Evolutionary conservation across 2,797 vertebrate species (phyloP).

Genomic region (Staurois parvus): DNA sequence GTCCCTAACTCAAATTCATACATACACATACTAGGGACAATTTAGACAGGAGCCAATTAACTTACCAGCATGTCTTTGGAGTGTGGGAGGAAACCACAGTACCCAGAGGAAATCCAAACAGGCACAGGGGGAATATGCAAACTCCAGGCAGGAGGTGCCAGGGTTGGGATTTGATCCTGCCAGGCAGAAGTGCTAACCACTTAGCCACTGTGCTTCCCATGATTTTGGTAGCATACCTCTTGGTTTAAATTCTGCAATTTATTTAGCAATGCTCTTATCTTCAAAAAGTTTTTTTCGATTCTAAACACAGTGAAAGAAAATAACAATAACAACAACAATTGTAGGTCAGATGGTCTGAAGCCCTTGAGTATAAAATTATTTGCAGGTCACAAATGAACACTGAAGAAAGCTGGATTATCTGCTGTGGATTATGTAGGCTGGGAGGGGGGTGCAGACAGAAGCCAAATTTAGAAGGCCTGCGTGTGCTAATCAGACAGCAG

Average conservation of each 20-base stretch:
- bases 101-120: too few relatives aligned
- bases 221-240: neutral
- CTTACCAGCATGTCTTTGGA: too few relatives aligned
- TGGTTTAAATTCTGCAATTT: neutral
- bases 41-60: too few relatives aligned
- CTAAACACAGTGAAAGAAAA: neutral
- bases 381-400: slow-evolving; percentile 30
- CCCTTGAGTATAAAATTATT: neutral
- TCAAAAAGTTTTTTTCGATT: neutral
- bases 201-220: too few relatives aligned
- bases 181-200: too few relatives aligned
- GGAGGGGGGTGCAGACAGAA: neutral
- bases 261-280: neutral
- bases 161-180: too few relatives aligned
- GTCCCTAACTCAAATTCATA: too few relatives aligned
- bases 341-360: neutral
- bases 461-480: slow-evolving; percentile 29
- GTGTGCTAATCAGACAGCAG: slow-evolving; percentile 47
- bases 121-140: too few relatives aligned
- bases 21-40: too few relatives aligned
- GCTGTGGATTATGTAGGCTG: slow-evolving; percentile 30
- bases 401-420: slow-evolving; percentile 43
- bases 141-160: too few relatives aligned
- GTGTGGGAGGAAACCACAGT: too few relatives aligned
- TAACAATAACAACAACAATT: neutral